phyloP scores from a whole-genome alignment of 2,113 vertebrate genomes.

The Larimichthys crocea region DNA sequence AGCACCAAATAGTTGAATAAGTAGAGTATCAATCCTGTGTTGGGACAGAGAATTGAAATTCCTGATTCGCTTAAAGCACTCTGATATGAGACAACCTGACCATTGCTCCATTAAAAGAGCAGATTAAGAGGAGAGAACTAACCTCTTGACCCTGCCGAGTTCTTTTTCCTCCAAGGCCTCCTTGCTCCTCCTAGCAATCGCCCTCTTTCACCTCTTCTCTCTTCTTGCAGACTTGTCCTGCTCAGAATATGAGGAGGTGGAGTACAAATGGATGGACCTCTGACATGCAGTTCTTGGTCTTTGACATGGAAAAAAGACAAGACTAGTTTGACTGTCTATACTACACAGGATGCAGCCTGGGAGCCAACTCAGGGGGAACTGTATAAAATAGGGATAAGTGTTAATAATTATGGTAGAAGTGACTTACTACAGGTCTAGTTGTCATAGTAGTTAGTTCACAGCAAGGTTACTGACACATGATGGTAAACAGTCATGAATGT shows the following conservation, averaged over 20 bases:
- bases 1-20: too few relatives aligned
- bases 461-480: background rate
- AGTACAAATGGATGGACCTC: slow-evolving; percentile 6
- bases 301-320: background rate
- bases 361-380: background rate
- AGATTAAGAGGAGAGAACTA: background rate
- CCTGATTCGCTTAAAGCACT: background rate
- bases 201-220: slow-evolving; percentile 22
- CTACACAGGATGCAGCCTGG: background rate
- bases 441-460: background rate
- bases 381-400: background rate
- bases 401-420: background rate
- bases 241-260: slow-evolving; percentile 5
- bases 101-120: slow-evolving; percentile 16
- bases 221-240: background rate
- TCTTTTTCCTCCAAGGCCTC: background rate
- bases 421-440: background rate
- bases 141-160: slow-evolving; percentile 9
- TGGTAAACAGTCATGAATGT: background rate
- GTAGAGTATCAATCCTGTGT: background rate
- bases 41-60: background rate
- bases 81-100: background rate
- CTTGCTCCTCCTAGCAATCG: background rate
- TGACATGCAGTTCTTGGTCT: background rate
- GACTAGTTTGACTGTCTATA: background rate